A percentile compares a stretch with the other conserved stretches of the same genome.
Conservation (phyloP, 2,888 invertebrate species). For the Palloptera scutellata region DNA sequence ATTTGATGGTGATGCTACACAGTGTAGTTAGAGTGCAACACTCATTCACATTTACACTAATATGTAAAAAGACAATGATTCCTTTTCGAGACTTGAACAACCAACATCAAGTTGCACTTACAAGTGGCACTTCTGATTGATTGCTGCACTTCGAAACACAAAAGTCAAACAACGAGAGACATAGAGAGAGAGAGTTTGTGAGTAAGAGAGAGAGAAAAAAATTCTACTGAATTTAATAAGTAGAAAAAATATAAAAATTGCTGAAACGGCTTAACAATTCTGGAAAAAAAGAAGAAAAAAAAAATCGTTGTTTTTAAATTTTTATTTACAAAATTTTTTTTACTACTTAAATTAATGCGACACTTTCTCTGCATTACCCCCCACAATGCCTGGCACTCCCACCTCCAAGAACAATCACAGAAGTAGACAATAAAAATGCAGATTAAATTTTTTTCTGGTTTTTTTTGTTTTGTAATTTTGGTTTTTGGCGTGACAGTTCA, state of each 20-base stretch:
- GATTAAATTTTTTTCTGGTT: slow-evolving; percentile 9
- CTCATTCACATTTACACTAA: no score
- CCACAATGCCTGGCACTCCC: no score
- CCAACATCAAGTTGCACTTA: background rate
- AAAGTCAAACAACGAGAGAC: background rate
- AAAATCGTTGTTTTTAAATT: background rate
- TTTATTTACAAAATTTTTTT: no score
- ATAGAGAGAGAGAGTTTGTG: background rate
- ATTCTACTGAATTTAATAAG: no score
- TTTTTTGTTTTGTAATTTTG: background rate
- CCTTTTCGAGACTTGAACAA: background rate
- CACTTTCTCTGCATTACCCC: no score
- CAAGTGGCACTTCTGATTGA: slow-evolving; percentile 23
- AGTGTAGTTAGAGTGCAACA: no score
- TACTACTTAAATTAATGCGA: no score
- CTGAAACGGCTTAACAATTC: slow-evolving; percentile 18
- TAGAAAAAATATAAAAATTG: background rate
- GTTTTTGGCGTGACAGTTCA: background rate
- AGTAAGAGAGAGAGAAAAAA: no score
- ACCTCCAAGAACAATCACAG: background rate
- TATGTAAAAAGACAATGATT: no score
- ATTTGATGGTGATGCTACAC: no score
- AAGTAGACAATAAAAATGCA: background rate
- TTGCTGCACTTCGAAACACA: background rate
- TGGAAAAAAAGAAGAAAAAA: background rate